Percentiles rank a stretch among this genome's conserved stretches.
phyloP scores from a whole-genome alignment of 2,888 invertebrate species.

The Drosophila leonis region DNA sequence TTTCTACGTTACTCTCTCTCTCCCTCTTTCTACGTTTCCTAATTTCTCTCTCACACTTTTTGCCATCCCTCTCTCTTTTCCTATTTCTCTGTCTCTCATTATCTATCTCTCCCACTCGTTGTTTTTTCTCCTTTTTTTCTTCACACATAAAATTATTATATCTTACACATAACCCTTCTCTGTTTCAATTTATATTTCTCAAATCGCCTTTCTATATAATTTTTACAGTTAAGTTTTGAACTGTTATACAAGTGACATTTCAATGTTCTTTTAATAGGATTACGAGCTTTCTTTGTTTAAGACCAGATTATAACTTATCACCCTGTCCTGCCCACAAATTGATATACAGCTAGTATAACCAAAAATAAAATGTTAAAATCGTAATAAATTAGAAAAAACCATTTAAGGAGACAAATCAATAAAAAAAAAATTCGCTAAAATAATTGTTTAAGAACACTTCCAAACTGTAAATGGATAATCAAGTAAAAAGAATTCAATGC shows the following conservation, averaged over 20 bases:
- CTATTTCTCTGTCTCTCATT: background rate
- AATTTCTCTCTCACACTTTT: no score
- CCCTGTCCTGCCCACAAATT: background rate
- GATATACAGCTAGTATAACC: background rate
- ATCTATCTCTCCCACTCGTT: background rate
- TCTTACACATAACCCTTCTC: background rate
- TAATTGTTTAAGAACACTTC: background rate
- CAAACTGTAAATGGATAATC: background rate
- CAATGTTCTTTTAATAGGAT: background rate
- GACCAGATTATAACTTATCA: background rate
- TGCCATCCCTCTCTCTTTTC: background rate
- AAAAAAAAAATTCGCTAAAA: background rate
- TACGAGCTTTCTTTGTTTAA: background rate
- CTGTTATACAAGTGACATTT: background rate
- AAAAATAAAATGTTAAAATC: background rate
- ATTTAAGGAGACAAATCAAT: conserved; percentile 2
- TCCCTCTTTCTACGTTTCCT: no score
- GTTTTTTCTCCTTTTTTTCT: background rate
- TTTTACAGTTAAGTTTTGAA: background rate
- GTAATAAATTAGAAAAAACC: conserved; percentile 8
- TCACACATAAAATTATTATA: background rate
- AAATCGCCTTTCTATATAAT: background rate
- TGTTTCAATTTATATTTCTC: background rate
- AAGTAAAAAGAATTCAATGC: background rate
- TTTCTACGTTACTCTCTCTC: background rate